Evolutionary conservation across 2,888 invertebrate species (phyloP), one percentile per base, ranked within the genome.

Genomic region (Branchipolynoe longqiensis): DNA sequence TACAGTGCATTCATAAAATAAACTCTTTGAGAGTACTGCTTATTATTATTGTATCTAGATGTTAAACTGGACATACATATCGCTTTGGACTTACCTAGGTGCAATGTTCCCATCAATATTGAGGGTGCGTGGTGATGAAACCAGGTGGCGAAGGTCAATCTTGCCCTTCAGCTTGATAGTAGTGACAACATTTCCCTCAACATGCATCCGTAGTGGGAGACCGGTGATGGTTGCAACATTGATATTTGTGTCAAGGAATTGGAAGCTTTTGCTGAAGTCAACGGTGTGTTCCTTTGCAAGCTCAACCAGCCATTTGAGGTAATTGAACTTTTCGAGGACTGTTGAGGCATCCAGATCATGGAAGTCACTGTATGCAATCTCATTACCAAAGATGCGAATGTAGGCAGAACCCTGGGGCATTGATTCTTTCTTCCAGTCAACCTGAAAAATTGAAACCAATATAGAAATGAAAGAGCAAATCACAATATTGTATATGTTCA

Each of bases 171-270:
- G 95, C 92, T 97, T 96, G 36, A 98, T 95, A 92, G 97, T 97
- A 33, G 97, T 95, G 48, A 97, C 96, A 28, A 97, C 96, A 0
- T 98, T 97, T 2, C 98, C 98, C 93, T 97, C 96, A 0, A 97
- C 95, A 90, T 96, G 96, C 91, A 98, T 95, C 84, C 96, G 96
- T 86, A 98, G 94, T 0, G 98, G 98, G 22, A 98, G 93, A 31
- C 99, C 98, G 64, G 96, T 95, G 0, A 96, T 96, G 41, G 97
- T 96, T 0, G 98, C 97, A 0, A 98, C 95, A 2, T 96, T 96
- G 93, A 97, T 97, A n/a, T 96, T 96, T 4, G 96, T 96, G 94
- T 98, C 98, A 85, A 98, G 94, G 93, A 98, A 96, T 92, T 98
- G 96, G 0, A 96, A 95, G 0, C 97, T 96, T 94, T 97, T 97